These are phyloP conservation scores for Trissolcus japonicus DNA, from an alignment of 2,888 invertebrate genomes.

Conservation along the genomic window DNA sequence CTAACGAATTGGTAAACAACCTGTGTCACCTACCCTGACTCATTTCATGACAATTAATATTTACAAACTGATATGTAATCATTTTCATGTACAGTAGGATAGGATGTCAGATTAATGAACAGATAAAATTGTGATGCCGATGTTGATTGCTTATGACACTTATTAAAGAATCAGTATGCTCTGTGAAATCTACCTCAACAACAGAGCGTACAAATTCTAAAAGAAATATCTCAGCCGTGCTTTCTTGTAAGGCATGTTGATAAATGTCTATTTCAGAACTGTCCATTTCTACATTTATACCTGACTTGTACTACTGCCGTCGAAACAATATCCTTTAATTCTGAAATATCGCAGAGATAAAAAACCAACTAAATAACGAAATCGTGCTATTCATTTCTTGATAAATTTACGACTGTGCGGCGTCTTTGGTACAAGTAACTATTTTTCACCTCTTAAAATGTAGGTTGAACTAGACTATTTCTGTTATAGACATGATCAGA, in stretches of 20 bases:
- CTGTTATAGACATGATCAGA: too few species aligned
- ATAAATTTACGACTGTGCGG: constrained; percentile 13
- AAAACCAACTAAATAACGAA: constrained; percentile 21
- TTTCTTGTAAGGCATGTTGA: constrained; percentile 24
- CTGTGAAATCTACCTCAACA: constrained; percentile 77
- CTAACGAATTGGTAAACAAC: neutral
- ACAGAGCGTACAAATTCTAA: constrained; percentile 79
- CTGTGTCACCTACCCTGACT: too few species aligned
- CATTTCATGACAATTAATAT: too few species aligned
- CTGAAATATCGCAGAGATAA: constrained; percentile 35
- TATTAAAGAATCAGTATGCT: constrained; percentile 78
- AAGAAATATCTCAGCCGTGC: constrained; percentile 74
- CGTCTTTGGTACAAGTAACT: too few species aligned
- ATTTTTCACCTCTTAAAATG: too few species aligned
- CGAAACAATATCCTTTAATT: constrained; percentile 29
- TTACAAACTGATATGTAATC: too few species aligned
- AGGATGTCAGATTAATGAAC: too few species aligned
- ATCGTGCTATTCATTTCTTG: constrained; percentile 21
- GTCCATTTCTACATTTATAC: constrained; percentile 12
- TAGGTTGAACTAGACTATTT: too few species aligned
- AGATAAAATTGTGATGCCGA: constrained; percentile 28
- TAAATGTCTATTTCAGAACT: constrained; percentile 26
- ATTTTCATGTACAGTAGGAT: too few species aligned
- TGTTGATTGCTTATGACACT: constrained; percentile 71
- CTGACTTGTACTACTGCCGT: constrained; percentile 1